Conservation (phyloP, 2,888 invertebrate genomes). For the Megastigmus dorsalis region DNA sequence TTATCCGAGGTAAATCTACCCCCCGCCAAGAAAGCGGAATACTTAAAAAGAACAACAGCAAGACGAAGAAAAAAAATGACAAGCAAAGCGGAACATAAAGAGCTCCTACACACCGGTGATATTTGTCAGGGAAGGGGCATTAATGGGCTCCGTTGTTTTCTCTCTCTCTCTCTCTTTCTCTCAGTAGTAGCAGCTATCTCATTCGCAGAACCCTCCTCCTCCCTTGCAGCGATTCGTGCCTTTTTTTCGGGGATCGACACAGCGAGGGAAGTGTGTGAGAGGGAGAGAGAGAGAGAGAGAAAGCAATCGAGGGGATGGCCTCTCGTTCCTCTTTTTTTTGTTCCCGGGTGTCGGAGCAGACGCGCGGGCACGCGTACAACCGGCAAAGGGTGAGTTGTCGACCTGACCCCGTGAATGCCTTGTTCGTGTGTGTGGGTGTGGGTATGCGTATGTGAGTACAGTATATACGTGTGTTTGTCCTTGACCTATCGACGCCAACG, state of each 20-base stretch:
- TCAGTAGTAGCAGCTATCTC: too few species aligned
- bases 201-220: too few species aligned
- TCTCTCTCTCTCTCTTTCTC: slow-evolving; percentile 37
- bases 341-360: slow-evolving; percentile 63
- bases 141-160: slow-evolving; percentile 44
- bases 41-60: not conserved
- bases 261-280: slow-evolving; percentile 45
- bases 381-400: slow-evolving; percentile 73
- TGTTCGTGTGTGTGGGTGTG: slow-evolving; percentile 59
- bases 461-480: too few species aligned
- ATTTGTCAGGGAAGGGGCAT: slow-evolving; percentile 35
- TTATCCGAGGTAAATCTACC: not conserved
- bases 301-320: not conserved
- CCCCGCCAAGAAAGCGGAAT: not conserved
- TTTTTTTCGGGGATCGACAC: slow-evolving; percentile 64
- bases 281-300: not conserved
- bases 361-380: slow-evolving; percentile 49
- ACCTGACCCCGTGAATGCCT: slow-evolving; percentile 73
- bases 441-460: too few species aligned
- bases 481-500: slow-evolving; percentile 73
- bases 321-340: slow-evolving; percentile 56
- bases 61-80: slow-evolving; percentile 18
- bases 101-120: slow-evolving; percentile 17
- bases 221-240: slow-evolving; percentile 55
- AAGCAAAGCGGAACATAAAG: slow-evolving; percentile 38